Conservation (phyloP, 2,113 vertebrate genomes). For the Syngnathoides biaculeatus region DNA sequence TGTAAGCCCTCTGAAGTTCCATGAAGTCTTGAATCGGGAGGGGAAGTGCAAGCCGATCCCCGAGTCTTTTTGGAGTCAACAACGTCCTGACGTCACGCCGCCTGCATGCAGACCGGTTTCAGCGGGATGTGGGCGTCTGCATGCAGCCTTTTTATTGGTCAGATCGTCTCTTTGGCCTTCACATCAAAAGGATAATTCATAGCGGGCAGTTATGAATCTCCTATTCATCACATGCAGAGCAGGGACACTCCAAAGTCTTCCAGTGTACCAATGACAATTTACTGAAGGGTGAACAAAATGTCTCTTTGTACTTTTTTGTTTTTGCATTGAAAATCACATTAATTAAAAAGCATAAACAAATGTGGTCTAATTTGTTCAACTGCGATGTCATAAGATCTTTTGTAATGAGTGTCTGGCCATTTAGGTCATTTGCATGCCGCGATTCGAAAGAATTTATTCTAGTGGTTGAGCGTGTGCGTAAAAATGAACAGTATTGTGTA, state of each 20-base stretch:
- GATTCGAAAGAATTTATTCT: neutral
- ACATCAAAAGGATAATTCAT: constrained; percentile 14
- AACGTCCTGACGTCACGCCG: constrained; percentile 17
- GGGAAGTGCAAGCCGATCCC: constrained; percentile 35
- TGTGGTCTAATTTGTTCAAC: neutral
- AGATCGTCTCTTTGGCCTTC: constrained; percentile 5
- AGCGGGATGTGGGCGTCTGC: constrained; percentile 1
- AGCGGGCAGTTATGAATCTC: neutral
- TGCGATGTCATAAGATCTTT: neutral
- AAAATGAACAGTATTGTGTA: neutral
- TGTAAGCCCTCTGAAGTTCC: constrained; percentile 54
- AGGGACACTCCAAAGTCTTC: neutral
- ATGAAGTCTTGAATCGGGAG: constrained; percentile 44
- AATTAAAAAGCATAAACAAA: neutral
- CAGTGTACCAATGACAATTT: neutral
- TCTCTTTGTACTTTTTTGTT: neutral
- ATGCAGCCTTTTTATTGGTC: constrained; percentile 1
- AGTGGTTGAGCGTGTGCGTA: neutral
- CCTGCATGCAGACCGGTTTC: neutral
- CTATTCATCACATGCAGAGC: neutral
- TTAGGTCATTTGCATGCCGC: neutral
- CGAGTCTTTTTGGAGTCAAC: constrained; percentile 24
- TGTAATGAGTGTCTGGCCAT: neutral
- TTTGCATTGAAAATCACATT: neutral
- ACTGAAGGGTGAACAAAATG: neutral